These are phyloP conservation scores for Xylocopa sonorina DNA, from an alignment of 1,140 invertebrate species.

Conservation along the genomic window DNA sequence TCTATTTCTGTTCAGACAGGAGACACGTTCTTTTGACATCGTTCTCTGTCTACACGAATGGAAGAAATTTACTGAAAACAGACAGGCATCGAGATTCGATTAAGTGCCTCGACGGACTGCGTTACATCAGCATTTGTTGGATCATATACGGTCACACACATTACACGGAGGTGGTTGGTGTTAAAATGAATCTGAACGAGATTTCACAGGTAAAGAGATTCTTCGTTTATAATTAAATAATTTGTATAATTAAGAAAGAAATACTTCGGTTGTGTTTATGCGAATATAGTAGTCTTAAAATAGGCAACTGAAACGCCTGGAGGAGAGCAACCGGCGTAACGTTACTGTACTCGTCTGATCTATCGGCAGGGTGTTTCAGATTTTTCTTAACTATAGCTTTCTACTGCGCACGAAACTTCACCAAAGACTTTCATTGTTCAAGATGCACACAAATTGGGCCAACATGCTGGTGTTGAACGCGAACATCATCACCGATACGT, in stretches of 20 bases:
- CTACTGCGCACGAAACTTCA: neutral
- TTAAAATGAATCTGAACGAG: constrained; percentile 66
- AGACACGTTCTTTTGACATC: constrained; percentile 59
- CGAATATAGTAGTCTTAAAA: too few relatives aligned
- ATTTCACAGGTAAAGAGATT: constrained; percentile 59
- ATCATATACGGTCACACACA: constrained; percentile 81
- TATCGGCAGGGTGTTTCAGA: too few relatives aligned
- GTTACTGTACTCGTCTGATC: too few relatives aligned
- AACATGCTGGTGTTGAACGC: constrained; percentile 76
- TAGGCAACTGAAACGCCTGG: too few relatives aligned
- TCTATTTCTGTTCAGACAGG: constrained; percentile 41
- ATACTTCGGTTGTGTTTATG: too few relatives aligned
- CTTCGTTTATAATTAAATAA: too few relatives aligned
- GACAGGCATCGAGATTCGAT: constrained; percentile 70
- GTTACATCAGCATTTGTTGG: constrained; percentile 83
- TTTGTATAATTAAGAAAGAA: too few relatives aligned
- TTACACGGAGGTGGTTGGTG: constrained; percentile 63
- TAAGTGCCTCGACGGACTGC: constrained; percentile 81
- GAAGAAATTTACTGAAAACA: constrained; percentile 75
- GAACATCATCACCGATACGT: constrained; percentile 82
- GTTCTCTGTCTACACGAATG: constrained; percentile 82
- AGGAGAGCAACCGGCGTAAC: too few relatives aligned
- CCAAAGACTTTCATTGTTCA: neutral
- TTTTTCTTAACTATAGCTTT: too few relatives aligned
- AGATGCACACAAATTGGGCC: constrained; percentile 73